Percentiles rank a stretch among this genome's conserved stretches.
Conservation (phyloP, 2,888 invertebrate species). For the Latrodectus hesperus region DNA sequence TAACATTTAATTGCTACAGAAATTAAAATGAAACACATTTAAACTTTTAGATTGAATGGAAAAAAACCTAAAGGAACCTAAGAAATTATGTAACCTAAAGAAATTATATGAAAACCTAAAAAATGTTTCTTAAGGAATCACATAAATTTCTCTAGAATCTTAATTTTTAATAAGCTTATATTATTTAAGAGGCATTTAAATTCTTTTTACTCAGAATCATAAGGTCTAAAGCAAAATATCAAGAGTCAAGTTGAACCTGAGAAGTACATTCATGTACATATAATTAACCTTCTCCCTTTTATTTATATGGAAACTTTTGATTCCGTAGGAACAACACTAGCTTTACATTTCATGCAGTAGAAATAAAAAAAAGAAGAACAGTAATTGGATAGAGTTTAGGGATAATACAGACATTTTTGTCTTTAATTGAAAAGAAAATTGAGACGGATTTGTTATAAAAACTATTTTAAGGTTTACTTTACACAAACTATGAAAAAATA, state of each 20-base stretch:
- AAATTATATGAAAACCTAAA: neutral
- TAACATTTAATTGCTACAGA: slow-evolving; percentile 22
- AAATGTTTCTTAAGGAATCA: slow-evolving; percentile 10
- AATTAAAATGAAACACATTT: neutral
- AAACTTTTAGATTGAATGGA: neutral
- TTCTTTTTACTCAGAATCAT: slow-evolving; percentile 10
- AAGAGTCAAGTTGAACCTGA: neutral
- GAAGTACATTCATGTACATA: slow-evolving; percentile 11
- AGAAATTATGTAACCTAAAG: neutral
- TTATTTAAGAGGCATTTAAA: slow-evolving; percentile 1
- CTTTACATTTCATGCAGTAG: too few species aligned
- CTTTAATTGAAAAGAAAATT: too few species aligned
- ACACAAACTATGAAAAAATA: too few species aligned
- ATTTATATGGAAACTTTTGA: too few species aligned
- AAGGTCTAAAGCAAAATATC: neutral
- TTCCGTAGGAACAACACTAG: too few species aligned
- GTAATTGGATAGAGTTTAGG: too few species aligned
- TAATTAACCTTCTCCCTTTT: too few species aligned
- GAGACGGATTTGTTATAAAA: too few species aligned
- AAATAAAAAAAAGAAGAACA: too few species aligned
- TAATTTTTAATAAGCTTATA: slow-evolving; percentile 49
- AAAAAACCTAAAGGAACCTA: too few species aligned
- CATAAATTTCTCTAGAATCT: slow-evolving; percentile 15
- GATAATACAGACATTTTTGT: too few species aligned
- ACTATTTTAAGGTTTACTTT: too few species aligned